Percentiles rank a stretch among this genome's conserved stretches.
These are phyloP conservation scores for Acyrthosiphon pisum DNA, from an alignment of 1,140 invertebrate species.

Conservation along the genomic window DNA sequence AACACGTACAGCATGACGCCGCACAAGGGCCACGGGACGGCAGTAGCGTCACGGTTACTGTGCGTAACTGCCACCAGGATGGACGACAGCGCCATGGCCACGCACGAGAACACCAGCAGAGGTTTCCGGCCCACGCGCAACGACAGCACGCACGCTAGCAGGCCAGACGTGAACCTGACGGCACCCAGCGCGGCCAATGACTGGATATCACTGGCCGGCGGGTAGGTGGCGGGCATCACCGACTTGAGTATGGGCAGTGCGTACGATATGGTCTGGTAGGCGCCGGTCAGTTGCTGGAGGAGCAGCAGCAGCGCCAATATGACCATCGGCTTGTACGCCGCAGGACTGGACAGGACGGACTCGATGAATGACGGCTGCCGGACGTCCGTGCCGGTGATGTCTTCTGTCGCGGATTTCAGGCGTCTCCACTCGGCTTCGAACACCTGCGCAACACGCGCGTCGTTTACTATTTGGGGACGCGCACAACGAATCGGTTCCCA, in stretches of 20 bases:
- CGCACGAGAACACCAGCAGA: conserved; percentile 66
- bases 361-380: background rate
- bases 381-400: background rate
- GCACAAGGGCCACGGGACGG: conserved; percentile 62
- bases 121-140: conserved; percentile 67
- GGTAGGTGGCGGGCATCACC: conserved; percentile 64
- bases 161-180: conserved; percentile 66
- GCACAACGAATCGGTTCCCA: background rate
- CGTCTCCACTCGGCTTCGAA: conserved; percentile 39
- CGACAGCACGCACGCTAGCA: conserved; percentile 65
- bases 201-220: conserved; percentile 63
- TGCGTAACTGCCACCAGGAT: background rate
- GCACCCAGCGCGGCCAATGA: conserved; percentile 66
- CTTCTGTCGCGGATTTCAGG: background rate
- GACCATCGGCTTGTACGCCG: conserved; percentile 65
- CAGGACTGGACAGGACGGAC: conserved; percentile 40
- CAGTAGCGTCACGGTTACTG: too few species aligned
- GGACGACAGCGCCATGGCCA: conserved; percentile 65
- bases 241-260: conserved; percentile 69
- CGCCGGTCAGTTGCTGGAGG: conserved; percentile 69
- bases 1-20: conserved; percentile 67
- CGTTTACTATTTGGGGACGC: background rate
- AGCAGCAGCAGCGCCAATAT: conserved; percentile 67
- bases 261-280: conserved; percentile 75
- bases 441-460: background rate